phyloP scores from a whole-genome alignment of 2,113 vertebrate genomes.

The Albula goreensis region DNA sequence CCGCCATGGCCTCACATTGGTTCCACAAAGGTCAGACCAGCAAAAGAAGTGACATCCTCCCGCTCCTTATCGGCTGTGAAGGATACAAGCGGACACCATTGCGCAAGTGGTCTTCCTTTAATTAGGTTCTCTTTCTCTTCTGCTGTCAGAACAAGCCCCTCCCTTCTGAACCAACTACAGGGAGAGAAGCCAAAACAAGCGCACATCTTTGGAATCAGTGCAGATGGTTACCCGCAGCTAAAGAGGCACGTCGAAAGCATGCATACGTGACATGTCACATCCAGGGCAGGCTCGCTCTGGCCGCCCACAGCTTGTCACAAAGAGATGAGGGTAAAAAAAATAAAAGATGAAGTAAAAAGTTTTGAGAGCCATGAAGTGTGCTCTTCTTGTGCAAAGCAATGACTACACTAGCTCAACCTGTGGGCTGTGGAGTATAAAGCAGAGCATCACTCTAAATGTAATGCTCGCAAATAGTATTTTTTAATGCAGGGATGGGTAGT shows the following conservation, averaged over 20 bases:
- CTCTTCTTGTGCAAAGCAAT: neutral
- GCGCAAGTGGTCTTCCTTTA: neutral
- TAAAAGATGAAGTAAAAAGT: neutral
- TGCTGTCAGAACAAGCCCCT: neutral
- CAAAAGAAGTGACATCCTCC: neutral
- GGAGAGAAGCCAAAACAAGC: neutral
- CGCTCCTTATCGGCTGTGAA: neutral
- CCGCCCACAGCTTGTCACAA: neutral
- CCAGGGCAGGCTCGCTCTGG: neutral
- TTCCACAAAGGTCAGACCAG: conserved; percentile 14
- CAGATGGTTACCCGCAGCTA: neutral
- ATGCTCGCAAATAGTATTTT: too few relatives aligned
- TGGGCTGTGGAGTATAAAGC: neutral
- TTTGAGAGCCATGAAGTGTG: neutral
- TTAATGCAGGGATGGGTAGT: too few relatives aligned
- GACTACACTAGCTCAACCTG: neutral
- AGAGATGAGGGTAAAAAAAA: neutral
- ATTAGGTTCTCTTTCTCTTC: neutral
- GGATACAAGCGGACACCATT: neutral
- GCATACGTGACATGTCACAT: neutral
- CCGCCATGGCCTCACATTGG: neutral
- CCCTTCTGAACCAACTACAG: neutral
- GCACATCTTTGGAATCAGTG: neutral
- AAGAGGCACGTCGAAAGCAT: neutral
- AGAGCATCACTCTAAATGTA: too few relatives aligned